Evolutionary conservation across 2,797 vertebrate species (phyloP), one percentile per base, ranked within the genome.

Genomic region (Gadopsis marmoratus): DNA sequence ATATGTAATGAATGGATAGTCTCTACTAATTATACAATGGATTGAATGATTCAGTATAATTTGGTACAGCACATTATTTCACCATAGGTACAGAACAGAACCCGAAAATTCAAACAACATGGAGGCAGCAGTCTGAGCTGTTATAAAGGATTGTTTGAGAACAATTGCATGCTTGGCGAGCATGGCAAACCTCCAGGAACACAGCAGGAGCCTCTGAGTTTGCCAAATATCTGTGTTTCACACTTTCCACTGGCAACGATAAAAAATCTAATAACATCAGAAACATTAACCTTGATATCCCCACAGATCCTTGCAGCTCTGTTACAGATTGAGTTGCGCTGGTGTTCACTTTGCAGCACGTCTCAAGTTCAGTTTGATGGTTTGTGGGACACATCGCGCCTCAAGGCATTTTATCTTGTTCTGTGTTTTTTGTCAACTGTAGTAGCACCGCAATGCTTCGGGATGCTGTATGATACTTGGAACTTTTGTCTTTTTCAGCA

Each of bases 201-300:
- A 60, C 62, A 81, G 73, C 26, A 37, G 65, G 65, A 50, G 56
- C 41, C 7, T 51, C 37, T 12, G 29, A 48, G 61, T 84, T 85
- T 70, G 76, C 78, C 61, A 74, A 71, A 48, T 55, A 67, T 35
- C 55, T 19, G 64, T 29, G 54, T 66, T 71, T 78, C 58, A 72
- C 55, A 75, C 55, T 67, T 79, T 67, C 76, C 51, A 78, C 54
- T 78, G 71, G 74, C 78, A 79, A 76, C 78, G 78, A 82, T 67
- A 76, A 71, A 81, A 88, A 66, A 61, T 66, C 54, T 65, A 78
- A 74, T 76, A 76, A 60, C 71, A 85, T 85, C 55, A 78, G 64
- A 81, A 73, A 68, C 71, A 90, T 87, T 88, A 88, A 88, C 80
- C 82, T 85, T 71, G 43, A 83, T 83, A 69, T 78, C 76, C 74